These are phyloP conservation scores for Acleris laterana DNA, from an alignment of 2,888 invertebrate species.

Conservation along the genomic window DNA sequence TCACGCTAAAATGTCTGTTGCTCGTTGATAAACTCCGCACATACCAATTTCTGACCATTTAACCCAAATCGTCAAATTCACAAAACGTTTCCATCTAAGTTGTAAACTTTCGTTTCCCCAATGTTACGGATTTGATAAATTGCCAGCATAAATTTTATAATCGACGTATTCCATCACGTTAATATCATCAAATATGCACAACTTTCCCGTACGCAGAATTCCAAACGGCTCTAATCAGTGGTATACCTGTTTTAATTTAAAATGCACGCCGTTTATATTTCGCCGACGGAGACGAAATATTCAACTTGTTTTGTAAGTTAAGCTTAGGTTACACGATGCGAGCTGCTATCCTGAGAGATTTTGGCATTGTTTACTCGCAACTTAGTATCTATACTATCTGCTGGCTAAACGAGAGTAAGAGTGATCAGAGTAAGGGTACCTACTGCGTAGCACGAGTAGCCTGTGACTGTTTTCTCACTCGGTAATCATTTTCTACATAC, in stretches of 20 bases:
- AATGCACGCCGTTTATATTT: not conserved
- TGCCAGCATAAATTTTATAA: slow-evolving; percentile 35
- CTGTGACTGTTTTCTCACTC: too few relatives aligned
- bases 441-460: too few relatives aligned
- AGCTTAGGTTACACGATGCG: too few relatives aligned
- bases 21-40: too few relatives aligned
- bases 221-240: slow-evolving; percentile 3
- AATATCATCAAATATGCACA: slow-evolving; percentile 28
- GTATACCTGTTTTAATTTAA: slow-evolving; percentile 11
- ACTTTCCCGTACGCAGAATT: slow-evolving; percentile 36
- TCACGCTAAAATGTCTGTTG: too few relatives aligned
- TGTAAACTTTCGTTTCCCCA: slow-evolving; percentile 34
- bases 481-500: too few relatives aligned
- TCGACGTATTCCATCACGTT: slow-evolving; percentile 30
- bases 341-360: too few relatives aligned
- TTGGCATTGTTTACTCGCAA: too few relatives aligned
- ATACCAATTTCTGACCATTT: not conserved
- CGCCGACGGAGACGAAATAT: not conserved
- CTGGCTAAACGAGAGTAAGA: too few relatives aligned
- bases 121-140: slow-evolving; percentile 33
- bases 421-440: too few relatives aligned
- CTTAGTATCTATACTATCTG: too few relatives aligned
- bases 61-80: not conserved
- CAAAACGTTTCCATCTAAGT: not conserved
- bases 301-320: not conserved